Evolutionary conservation across 1,140 invertebrate species (phyloP).

Genomic region (Drosophila sechellia): DNA sequence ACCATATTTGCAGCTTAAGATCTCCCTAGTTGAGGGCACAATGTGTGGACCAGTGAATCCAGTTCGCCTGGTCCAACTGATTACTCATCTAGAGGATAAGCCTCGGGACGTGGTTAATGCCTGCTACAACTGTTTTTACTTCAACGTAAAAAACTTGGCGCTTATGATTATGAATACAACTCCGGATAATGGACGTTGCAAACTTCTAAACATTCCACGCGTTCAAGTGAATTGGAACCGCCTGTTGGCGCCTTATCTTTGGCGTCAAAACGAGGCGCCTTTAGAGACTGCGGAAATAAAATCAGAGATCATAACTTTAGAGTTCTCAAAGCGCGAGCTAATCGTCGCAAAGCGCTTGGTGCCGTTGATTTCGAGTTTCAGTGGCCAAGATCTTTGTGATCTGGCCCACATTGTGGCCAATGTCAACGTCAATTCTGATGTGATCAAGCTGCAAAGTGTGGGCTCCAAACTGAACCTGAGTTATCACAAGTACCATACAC

Average conservation of each 20-base stretch:
- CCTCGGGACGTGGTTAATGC: conserved; percentile 85
- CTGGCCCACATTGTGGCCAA: conserved; percentile 37
- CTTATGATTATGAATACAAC: conserved; percentile 53
- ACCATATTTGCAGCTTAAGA: conserved; percentile 57
- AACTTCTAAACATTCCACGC: conserved; percentile 64
- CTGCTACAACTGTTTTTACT: conserved; percentile 76
- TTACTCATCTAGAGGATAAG: conserved; percentile 85
- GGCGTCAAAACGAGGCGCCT: conserved; percentile 60
- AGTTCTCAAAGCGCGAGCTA: conserved; percentile 75
- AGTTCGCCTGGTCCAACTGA: conserved; percentile 84
- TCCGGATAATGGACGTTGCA: conserved; percentile 30
- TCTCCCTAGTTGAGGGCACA: conserved; percentile 76
- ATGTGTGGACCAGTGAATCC: conserved; percentile 84
- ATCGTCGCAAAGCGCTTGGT: conserved; percentile 48
- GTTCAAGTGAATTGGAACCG: conserved; percentile 54
- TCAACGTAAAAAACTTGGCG: conserved; percentile 62
- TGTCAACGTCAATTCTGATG: conserved; percentile 40
- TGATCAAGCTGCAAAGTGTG: conserved; percentile 66
- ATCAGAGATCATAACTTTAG: conserved; percentile 60
- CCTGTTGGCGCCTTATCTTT: conserved; percentile 58
- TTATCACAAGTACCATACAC: conserved; percentile 55
- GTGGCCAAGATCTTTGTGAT: conserved; percentile 16
- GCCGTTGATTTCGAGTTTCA: conserved; percentile 33
- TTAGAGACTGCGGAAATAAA: conserved; percentile 57
- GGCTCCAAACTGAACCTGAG: conserved; percentile 48